Evolutionary conservation across 2,888 invertebrate genomes (phyloP), one percentile per base, ranked within the genome.

Genomic region (Tenthredo distinguenda): DNA sequence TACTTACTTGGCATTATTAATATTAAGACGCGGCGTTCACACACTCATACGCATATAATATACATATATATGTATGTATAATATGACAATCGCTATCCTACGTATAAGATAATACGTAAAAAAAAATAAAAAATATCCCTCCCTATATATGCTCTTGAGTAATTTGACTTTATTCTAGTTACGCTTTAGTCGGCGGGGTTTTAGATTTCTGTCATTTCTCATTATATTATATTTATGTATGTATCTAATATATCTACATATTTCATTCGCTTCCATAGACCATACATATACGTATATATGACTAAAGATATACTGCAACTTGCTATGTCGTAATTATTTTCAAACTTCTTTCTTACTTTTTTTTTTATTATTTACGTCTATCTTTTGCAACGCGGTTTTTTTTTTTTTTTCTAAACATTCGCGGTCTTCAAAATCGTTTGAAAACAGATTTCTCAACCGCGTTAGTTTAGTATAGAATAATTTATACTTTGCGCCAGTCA

Each of bases 161-260:
- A 74, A 74, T 74, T 74, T 40, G 74, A 74, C 74, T 43, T 74
- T 74, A 43, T 40, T 74, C 74, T 43, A 21, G 74, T 74, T 74
- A 71, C 43, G 74, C 74, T 74, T 71, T 15, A 34, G 68, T 68
- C 26, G 43, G 40, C 43, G n/a, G 43, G 10, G 43, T 21, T 43
- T 74, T 68, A 34, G 10, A 68, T 68, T 68, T 68, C 62, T 62
- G 62, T 62, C 62, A 62, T 62, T 62, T 26, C 62, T 62, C 21
- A 26, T 62, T 26, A 62, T 62, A 26, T 21, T 62, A 26, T 62
- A n/a, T 58, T n/a, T 26, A 62, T 26, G n/a, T 62, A 26, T 21
- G 5, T 55, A 18, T 50, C 0, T 18, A 7, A n/a, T 50, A n/a
- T 50, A 6, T 18, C 5, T 55, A n/a, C 7, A 50, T 55, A 55